Base-by-base conservation (phyloP, 2,797 vertebrate genomes). In the Typhlichthys subterraneus region DNA sequence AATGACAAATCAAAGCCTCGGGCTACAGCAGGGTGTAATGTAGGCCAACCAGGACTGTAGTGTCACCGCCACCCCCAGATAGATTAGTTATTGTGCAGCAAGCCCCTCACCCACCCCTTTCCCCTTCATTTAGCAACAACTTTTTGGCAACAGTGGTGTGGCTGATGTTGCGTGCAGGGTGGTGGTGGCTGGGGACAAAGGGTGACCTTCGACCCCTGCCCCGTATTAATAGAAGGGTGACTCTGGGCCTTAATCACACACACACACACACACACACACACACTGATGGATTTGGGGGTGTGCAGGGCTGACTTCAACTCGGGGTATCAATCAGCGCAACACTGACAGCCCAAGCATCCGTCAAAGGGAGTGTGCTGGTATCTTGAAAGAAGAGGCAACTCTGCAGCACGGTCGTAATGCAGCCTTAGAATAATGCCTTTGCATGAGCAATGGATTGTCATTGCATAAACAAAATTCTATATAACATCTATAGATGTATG, bases 1-100 rank as follows among this genome's bases (percentile, higher is more conserved):
- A 83, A 87, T 85, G 85, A 47, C 65, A 19, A 19, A 77, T 67
- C 79, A 82, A 73, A 81, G 77, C 67, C 65, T 82, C 73, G 49
- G 62, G 77, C 80, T 86, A 83, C 77, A 70, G 66, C 57, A 47
- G 59, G 19, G 19, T 19, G 19, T 19, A 19, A 19, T 19, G 19
- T 19, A 19, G 19, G 19, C 19, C 19, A 19, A 53, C 65, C 65
- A 61, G 11, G 67, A 51, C 14, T 14, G 47, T 1, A 14, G 33
- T 7, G 5, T 7, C 5, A 1, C 33, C 1, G 0, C 5, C 5
- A 1, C 33, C 33, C 33, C 33, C 33, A 19, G 19, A 19, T 19
- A 19, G 19, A 19, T 19, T 19, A 19, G 19, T 23, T 23, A 3
- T 2, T 23, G 19, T 2, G 19, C 19, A 2, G 19, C 19, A 19